Conservation (phyloP, 2,888 invertebrate species). For the Embidobia sp. region DNA sequence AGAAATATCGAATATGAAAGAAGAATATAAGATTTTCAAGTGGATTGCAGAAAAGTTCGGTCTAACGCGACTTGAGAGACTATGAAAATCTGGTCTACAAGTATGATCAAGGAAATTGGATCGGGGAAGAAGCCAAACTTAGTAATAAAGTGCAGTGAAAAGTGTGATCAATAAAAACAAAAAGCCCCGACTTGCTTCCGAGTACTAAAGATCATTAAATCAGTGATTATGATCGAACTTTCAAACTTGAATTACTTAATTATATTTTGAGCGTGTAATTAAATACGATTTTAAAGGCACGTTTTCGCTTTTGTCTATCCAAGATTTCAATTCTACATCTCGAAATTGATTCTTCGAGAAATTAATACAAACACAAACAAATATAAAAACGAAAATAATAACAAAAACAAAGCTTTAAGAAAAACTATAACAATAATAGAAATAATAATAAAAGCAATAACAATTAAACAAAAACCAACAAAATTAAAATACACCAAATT, state of each 20-base stretch:
- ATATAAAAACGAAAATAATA: too few species aligned
- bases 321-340: slow-evolving; percentile 13
- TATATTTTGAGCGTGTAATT: slow-evolving; percentile 32
- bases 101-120: slow-evolving; percentile 51
- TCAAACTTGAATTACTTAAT: slow-evolving; percentile 43
- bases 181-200: slow-evolving; percentile 16
- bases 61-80: slow-evolving; percentile 34
- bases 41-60: slow-evolving; percentile 49
- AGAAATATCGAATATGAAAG: slow-evolving; percentile 38
- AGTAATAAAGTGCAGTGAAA: slow-evolving; percentile 37
- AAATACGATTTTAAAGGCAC: slow-evolving; percentile 46
- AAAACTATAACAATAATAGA: too few species aligned
- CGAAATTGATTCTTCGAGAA: slow-evolving; percentile 9
- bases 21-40: slow-evolving; percentile 45
- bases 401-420: too few species aligned
- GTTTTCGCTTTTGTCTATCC: too few species aligned
- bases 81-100: slow-evolving; percentile 57
- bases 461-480: too few species aligned
- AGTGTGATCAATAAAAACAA: slow-evolving; percentile 59
- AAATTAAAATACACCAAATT: too few species aligned
- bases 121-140: slow-evolving; percentile 43
- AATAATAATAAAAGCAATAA: too few species aligned
- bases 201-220: slow-evolving; percentile 44
- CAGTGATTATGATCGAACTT: slow-evolving; percentile 50
- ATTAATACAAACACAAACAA: slow-evolving; percentile 9